Evolutionary conservation across 2,888 invertebrate genomes (phyloP).

Genomic region (Polyploca ridens): DNA sequence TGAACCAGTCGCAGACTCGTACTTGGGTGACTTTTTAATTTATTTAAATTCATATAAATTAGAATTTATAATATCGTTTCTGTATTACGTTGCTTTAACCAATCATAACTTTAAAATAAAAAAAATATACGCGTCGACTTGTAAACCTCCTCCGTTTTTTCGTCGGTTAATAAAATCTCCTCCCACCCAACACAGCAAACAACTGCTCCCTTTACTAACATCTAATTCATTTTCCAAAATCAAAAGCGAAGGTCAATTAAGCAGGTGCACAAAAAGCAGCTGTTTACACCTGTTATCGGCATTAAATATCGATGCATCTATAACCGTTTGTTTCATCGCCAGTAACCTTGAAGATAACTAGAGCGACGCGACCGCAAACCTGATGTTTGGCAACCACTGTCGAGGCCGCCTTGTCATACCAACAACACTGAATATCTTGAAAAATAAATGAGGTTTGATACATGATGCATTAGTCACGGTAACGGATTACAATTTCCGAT

Average conservation of each 20-base stretch:
- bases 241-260: background rate
- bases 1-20: too few species aligned
- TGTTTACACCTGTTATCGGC: constrained; percentile 12
- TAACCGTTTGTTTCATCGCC: constrained; percentile 30
- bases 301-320: background rate
- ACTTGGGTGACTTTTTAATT: too few species aligned
- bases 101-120: too few species aligned
- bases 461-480: constrained; percentile 2
- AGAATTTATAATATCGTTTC: too few species aligned
- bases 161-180: too few species aligned
- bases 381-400: constrained; percentile 66
- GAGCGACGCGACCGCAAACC: constrained; percentile 72
- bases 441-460: constrained; percentile 1
- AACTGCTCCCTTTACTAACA: background rate
- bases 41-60: too few species aligned
- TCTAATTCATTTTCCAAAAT: background rate
- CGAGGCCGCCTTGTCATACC: constrained; percentile 46
- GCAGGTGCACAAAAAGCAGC: constrained; percentile 13
- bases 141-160: too few species aligned
- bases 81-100: too few species aligned
- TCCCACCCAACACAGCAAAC: too few species aligned
- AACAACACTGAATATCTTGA: constrained; percentile 9
- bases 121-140: too few species aligned
- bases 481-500: background rate
- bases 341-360: constrained; percentile 71